phyloP scores from a whole-genome alignment of 2,888 invertebrate genomes.

The Plagiodera versicolora region DNA sequence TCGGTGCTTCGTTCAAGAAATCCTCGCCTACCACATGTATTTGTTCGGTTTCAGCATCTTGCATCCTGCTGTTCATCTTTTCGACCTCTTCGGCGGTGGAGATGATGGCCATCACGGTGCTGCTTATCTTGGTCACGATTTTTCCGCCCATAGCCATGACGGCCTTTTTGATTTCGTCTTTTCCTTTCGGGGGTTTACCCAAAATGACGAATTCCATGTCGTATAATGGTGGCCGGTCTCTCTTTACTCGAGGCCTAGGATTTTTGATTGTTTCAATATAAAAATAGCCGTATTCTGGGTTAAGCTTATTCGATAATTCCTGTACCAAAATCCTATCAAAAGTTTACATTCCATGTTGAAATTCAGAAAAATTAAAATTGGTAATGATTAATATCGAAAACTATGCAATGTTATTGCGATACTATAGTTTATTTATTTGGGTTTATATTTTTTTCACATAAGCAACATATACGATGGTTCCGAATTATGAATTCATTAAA shows the following conservation, averaged over 20 bases:
- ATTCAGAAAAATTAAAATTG: too few species aligned
- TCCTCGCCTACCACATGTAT: slow-evolving; percentile 81
- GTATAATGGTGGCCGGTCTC: slow-evolving; percentile 70
- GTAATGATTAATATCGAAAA: too few species aligned
- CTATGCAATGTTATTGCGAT: too few species aligned
- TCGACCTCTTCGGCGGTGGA: slow-evolving; percentile 70
- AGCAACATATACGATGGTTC: too few species aligned
- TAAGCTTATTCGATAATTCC: too few species aligned
- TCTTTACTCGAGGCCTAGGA: slow-evolving; percentile 66
- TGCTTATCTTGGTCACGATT: slow-evolving; percentile 65
- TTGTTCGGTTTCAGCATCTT: slow-evolving; percentile 65
- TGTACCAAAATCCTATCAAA: too few species aligned
- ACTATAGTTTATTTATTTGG: too few species aligned
- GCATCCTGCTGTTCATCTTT: slow-evolving; percentile 66
- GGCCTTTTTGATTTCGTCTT: slow-evolving; percentile 67
- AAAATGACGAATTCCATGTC: slow-evolving; percentile 76
- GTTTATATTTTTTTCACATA: too few species aligned
- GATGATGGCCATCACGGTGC: slow-evolving; percentile 73
- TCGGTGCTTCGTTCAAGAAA: slow-evolving; percentile 69
- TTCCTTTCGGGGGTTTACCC: slow-evolving; percentile 59
- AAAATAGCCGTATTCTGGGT: too few species aligned
- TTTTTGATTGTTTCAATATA: too few species aligned
- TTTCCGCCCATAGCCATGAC: slow-evolving; percentile 78
- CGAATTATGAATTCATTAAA: too few species aligned
- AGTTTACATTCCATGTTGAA: too few species aligned